Percentiles rank a stretch among this genome's conserved stretches.
Evolutionary conservation across 2,797 vertebrate genomes (phyloP).

Genomic region (Lutra lutra): DNA sequence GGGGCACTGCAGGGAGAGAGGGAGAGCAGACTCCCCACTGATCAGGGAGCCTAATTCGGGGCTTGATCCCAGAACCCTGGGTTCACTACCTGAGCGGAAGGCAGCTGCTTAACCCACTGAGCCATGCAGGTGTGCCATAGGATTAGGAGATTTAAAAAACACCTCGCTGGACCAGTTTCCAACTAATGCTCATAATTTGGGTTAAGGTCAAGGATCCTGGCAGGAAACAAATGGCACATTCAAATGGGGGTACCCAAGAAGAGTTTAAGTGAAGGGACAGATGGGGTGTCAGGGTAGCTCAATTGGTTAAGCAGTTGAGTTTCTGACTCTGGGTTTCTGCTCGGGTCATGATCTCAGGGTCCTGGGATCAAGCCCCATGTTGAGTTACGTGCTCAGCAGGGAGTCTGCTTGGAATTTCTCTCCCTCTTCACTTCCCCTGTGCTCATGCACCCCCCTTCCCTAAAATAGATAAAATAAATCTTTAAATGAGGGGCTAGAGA

Average conservation of each 20-base stretch:
- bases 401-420: background rate
- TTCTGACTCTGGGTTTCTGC: background rate
- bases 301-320: background rate
- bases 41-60: background rate
- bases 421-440: background rate
- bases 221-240: constrained; percentile 10
- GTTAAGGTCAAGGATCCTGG: background rate
- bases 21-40: background rate
- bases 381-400: background rate
- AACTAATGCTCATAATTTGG: background rate
- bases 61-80: background rate
- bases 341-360: background rate
- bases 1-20: background rate
- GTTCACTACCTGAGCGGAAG: background rate
- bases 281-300: background rate
- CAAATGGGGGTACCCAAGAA: background rate
- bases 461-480: background rate
- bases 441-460: background rate
- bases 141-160: background rate
- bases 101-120: background rate
- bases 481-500: background rate
- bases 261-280: background rate
- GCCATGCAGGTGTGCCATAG: background rate
- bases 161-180: background rate
- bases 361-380: background rate